Evolutionary conservation across 1,140 invertebrate genomes (phyloP), one percentile per base, ranked within the genome.

Genomic region (Zaprionus lachaisei): DNA sequence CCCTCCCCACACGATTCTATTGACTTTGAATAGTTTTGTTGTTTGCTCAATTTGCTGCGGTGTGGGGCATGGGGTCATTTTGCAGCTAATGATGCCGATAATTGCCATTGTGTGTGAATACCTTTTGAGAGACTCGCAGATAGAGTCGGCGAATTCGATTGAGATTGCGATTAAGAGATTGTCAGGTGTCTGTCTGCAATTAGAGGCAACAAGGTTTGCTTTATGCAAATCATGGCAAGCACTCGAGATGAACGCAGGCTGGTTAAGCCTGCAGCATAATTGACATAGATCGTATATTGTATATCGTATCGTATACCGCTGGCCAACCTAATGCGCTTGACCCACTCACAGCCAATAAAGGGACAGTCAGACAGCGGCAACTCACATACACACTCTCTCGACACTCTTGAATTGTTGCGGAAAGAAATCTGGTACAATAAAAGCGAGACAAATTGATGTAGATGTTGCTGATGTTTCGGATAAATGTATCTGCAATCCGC

Each of bases 51-150:
- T 76, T 57, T 44, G 55, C 55, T 54, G 55, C 55, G 58, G 31
- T 60, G 54, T 58, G 61, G 67, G 54, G 60, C 60, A 58, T 44
- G 44, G 61, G 60, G 62, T 74, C 72, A 75, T 58, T 80, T 79
- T 66, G 60, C 76, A 72, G 78, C 84, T 90, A 89, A 84, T 90
- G 84, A 84, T 79, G 89, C 79, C 80, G 76, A 84, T 89, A 90
- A 89, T 90, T 89, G 83, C 78, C 81, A 84, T 87, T 87, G 84
- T 87, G 81, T 87, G 77, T 75, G 83, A 89, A 80, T 69, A 26
- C 47, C 61, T 77, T 81, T 74, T 86, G 34, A 22, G 9, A 17
- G 22, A 20, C 24, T 31, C 24, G 44, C 28, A 31, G 28, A 31
- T 2, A 51, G 24, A 41, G 57, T 14, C 12, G 17, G n/a, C 37